Conservation (phyloP, 2,888 invertebrate species). For the Myopa tessellatipennis region DNA sequence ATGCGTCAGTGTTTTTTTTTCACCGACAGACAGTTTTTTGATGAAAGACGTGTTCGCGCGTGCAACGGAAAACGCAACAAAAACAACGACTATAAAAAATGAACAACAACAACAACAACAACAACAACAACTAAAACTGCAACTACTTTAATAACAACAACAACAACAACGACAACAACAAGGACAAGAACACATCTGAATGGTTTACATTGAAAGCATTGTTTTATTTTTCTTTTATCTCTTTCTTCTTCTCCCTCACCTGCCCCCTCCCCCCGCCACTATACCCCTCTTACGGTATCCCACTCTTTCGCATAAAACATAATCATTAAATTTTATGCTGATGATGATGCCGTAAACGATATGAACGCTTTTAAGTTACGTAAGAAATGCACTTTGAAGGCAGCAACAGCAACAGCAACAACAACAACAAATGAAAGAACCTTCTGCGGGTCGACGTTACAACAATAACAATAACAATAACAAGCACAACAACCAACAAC, state of each 20-base stretch:
- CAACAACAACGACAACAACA: conserved; percentile 8
- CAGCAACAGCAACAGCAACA: neutral
- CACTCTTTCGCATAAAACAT: conserved; percentile 1
- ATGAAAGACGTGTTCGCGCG: too few species aligned
- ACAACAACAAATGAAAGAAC: neutral
- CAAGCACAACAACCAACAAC: neutral
- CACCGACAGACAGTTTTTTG: too few species aligned
- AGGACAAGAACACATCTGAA: neutral
- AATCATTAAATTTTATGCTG: conserved; percentile 25
- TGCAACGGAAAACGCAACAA: neutral
- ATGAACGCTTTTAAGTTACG: conserved; percentile 18
- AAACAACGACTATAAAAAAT: neutral
- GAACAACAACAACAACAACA: conserved; percentile 2
- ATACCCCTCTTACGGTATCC: too few species aligned
- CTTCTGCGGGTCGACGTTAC: too few species aligned
- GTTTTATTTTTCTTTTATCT: neutral
- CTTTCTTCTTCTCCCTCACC: neutral
- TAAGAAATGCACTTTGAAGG: neutral
- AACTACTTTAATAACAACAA: neutral
- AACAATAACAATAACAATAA: neutral
- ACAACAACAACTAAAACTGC: neutral
- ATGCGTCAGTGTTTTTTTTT: too few species aligned
- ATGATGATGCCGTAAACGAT: conserved; percentile 6
- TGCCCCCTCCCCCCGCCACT: neutral
- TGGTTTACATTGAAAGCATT: neutral